phyloP scores from a whole-genome alignment of 2,113 vertebrate species.

The Triplophysa dalaica region DNA sequence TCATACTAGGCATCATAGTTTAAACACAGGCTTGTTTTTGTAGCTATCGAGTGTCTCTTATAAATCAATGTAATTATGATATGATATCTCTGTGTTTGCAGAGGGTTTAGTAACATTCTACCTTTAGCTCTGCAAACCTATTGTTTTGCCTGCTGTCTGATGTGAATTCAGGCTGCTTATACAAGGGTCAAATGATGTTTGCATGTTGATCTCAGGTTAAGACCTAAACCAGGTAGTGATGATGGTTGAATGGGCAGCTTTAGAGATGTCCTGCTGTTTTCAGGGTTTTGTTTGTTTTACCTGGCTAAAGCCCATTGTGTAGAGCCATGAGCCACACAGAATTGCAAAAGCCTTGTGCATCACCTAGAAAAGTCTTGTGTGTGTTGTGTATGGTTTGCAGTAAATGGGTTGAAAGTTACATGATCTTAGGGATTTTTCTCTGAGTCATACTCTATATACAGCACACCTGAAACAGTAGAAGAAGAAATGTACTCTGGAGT shows the following conservation, averaged over 20 bases:
- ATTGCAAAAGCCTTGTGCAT: background rate
- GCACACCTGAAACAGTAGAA: slow-evolving; percentile 24
- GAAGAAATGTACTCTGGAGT: slow-evolving; percentile 3
- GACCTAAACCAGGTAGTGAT: background rate
- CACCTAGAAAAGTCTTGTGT: background rate
- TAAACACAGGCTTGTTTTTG: background rate
- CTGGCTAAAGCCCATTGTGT: background rate
- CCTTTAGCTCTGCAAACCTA: background rate
- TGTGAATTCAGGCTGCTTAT: background rate
- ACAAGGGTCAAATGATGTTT: background rate
- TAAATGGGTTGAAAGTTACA: slow-evolving; percentile 19
- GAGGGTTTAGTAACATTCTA: background rate
- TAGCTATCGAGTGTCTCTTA: background rate
- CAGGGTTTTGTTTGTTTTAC: slow-evolving; percentile 1
- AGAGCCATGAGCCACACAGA: background rate
- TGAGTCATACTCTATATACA: slow-evolving; percentile 14
- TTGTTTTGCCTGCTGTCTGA: background rate
- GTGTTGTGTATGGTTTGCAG: slow-evolving; percentile 4
- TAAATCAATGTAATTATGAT: background rate
- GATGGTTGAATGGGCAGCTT: background rate
- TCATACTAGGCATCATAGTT: background rate
- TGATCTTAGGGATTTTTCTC: slow-evolving; percentile 3
- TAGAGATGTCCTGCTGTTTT: background rate
- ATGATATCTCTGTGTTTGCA: background rate
- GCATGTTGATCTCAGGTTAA: background rate